Conservation (phyloP, 2,113 vertebrate species). For the Falcunculus frontatus region DNA sequence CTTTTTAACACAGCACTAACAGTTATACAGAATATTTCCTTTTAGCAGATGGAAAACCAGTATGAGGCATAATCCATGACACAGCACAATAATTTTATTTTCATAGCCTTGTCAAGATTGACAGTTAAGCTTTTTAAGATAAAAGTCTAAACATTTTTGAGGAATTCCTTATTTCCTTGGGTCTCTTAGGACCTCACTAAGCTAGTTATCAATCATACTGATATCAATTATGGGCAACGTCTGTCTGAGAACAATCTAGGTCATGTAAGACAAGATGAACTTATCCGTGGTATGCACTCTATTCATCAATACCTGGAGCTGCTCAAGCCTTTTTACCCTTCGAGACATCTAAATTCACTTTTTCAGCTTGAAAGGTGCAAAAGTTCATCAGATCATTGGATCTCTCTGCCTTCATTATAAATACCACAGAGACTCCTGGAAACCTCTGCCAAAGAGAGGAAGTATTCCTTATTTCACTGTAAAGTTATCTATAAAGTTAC, state of each 20-base stretch:
- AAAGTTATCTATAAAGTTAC: not conserved
- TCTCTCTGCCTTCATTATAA: not conserved
- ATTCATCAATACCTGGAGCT: not conserved
- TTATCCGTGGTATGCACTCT: not conserved
- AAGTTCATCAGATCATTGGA: not conserved
- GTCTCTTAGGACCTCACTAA: not conserved
- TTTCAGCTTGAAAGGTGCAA: not conserved
- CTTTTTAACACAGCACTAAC: not conserved
- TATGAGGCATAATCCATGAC: not conserved
- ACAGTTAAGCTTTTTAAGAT: not conserved
- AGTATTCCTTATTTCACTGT: not conserved
- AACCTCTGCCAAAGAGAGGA: not conserved
- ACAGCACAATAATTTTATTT: not conserved
- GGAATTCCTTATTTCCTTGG: not conserved
- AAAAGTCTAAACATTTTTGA: not conserved
- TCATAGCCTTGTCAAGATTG: not conserved
- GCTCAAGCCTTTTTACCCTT: not conserved
- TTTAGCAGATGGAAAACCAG: not conserved
- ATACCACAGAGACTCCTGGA: not conserved
- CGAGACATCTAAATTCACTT: not conserved
- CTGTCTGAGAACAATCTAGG: not conserved
- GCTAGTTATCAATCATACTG: not conserved
- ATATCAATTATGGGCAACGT: not conserved
- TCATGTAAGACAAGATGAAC: not conserved
- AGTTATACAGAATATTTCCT: not conserved